Conservation (phyloP, 2,888 invertebrate species). For the Lycia hirtaria region DNA sequence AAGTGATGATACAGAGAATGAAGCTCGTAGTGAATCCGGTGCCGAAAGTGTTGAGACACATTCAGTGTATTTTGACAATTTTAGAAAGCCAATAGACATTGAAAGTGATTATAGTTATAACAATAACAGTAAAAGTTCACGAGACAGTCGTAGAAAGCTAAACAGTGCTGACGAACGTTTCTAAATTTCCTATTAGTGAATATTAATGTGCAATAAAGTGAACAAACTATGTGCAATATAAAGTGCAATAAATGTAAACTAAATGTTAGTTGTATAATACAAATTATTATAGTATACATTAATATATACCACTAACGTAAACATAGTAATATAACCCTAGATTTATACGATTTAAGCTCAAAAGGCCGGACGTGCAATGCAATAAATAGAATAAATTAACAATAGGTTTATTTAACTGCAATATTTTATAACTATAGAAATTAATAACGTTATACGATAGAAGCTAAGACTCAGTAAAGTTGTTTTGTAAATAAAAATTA, state of each 20-base stretch:
- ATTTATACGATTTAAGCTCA: conserved; percentile 32
- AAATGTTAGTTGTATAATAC: conserved; percentile 12
- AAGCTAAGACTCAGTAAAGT: conserved; percentile 7
- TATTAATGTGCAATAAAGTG: conserved; percentile 22
- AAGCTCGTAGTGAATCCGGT: conserved; percentile 94
- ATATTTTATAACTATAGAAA: neutral
- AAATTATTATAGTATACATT: conserved; percentile 22
- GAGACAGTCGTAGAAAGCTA: conserved; percentile 52
- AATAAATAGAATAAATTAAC: conserved; percentile 67
- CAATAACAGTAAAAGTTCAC: conserved; percentile 53
- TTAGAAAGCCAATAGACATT: conserved; percentile 77
- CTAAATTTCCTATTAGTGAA: conserved; percentile 24
- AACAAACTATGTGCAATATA: conserved; percentile 63
- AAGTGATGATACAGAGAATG: conserved; percentile 92
- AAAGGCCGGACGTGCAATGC: conserved; percentile 83
- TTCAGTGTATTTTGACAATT: conserved; percentile 93
- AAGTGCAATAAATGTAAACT: conserved; percentile 55
- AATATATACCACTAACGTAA: conserved; percentile 14
- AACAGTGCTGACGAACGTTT: conserved; percentile 41
- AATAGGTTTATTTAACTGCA: conserved; percentile 20
- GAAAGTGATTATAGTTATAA: conserved; percentile 53
- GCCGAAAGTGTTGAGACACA: conserved; percentile 95
- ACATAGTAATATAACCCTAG: conserved; percentile 25
- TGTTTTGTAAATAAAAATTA: conserved; percentile 10
- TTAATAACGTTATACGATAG: neutral